phyloP scores from a whole-genome alignment of 2,797 vertebrate species.

The Hippoglossus hippoglossus region DNA sequence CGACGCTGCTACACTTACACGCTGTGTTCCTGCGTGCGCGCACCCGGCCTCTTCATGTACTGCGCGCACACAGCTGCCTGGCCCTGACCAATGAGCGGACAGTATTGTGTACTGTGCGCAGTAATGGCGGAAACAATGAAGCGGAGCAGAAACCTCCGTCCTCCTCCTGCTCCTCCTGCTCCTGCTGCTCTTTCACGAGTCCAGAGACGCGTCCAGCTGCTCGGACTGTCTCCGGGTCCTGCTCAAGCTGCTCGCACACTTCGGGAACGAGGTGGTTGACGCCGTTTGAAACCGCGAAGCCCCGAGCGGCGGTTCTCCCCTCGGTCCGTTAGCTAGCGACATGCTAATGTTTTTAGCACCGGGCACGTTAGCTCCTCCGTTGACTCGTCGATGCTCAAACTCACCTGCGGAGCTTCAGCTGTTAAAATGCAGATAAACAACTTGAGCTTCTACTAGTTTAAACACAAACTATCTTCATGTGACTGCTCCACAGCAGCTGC shows the following conservation, averaged over 20 bases:
- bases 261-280: slow-evolving; percentile 81
- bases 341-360: slow-evolving; percentile 79
- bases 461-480: no score
- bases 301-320: no score
- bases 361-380: slow-evolving; percentile 1
- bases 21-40: not conserved
- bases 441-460: no score
- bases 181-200: slow-evolving; percentile 26
- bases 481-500: no score
- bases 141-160: slow-evolving; percentile 20
- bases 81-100: slow-evolving; percentile 73
- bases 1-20: no score
- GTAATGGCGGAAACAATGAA: slow-evolving; percentile 79
- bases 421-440: not conserved
- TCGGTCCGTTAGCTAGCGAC: slow-evolving; percentile 24
- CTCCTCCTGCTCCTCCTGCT: slow-evolving; percentile 35
- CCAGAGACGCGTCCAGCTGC: slow-evolving; percentile 49
- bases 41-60: not conserved
- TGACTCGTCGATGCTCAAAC: slow-evolving; percentile 1
- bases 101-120: slow-evolving; percentile 8
- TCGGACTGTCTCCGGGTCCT: slow-evolving; percentile 69
- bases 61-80: not conserved
- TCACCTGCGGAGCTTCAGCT: no score
- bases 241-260: slow-evolving; percentile 71
- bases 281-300: slow-evolving; percentile 3